A percentile compares a stretch with the other conserved stretches of the same genome.
Evolutionary conservation across 2,888 invertebrate genomes (phyloP).

Genomic region (Cheilosia scutellata): DNA sequence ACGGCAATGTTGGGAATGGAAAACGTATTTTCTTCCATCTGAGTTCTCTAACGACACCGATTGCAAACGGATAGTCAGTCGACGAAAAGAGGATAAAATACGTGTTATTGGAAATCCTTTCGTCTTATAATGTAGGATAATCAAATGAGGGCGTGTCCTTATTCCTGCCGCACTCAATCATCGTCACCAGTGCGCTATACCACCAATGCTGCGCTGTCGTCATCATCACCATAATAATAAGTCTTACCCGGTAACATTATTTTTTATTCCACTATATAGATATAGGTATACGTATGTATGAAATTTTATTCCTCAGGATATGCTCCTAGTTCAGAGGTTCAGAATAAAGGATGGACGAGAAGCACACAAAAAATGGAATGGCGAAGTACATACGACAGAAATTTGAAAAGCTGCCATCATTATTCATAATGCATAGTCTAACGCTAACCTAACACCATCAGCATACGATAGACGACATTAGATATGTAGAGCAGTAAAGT

Average conservation of each 20-base stretch:
- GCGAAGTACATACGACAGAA: constrained; percentile 26
- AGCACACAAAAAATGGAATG: constrained; percentile 7
- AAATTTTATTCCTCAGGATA: constrained; percentile 50
- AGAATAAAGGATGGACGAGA: constrained; percentile 6
- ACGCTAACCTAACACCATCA: constrained; percentile 46
- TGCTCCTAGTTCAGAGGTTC: constrained; percentile 53
- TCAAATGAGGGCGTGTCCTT: constrained; percentile 66
- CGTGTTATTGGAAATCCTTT: constrained; percentile 67
- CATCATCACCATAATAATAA: constrained; percentile 61
- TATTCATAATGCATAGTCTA: constrained; percentile 63
- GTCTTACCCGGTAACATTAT: constrained; percentile 26
- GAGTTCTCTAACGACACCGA: constrained; percentile 30
- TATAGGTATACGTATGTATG: background rate
- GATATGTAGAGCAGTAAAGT: constrained; percentile 39
- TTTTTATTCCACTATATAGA: constrained; percentile 13
- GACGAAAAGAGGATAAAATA: constrained; percentile 6
- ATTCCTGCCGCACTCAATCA: constrained; percentile 66
- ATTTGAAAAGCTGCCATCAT: constrained; percentile 60
- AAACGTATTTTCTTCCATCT: constrained; percentile 40
- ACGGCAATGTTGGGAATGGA: constrained; percentile 7
- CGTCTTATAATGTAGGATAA: constrained; percentile 55
- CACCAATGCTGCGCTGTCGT: constrained; percentile 28
- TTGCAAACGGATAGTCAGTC: constrained; percentile 10
- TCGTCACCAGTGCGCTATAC: constrained; percentile 34
- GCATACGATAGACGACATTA: constrained; percentile 29